Percentiles rank a stretch among this genome's conserved stretches.
These are phyloP conservation scores for Bettongia penicillata DNA, from an alignment of 2,113 vertebrate genomes.

Conservation along the genomic window DNA sequence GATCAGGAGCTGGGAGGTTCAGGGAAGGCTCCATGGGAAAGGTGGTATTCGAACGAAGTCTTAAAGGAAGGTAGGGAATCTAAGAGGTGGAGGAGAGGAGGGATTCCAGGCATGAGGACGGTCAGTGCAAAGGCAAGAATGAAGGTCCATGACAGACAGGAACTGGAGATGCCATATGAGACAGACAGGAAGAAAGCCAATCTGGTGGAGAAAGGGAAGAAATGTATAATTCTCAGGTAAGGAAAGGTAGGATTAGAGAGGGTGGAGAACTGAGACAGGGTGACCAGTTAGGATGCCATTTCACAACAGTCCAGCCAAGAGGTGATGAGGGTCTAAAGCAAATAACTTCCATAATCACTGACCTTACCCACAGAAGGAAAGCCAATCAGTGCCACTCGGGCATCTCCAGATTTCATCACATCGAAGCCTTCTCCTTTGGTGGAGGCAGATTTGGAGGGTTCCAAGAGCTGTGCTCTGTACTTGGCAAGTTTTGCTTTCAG, in stretches of 20 bases:
- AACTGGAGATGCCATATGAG: not conserved
- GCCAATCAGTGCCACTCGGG: slow-evolving; percentile 96
- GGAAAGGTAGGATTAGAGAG: not conserved
- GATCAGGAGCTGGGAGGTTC: not conserved
- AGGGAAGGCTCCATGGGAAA: not conserved
- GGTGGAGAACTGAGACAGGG: not conserved
- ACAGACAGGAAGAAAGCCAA: not conserved
- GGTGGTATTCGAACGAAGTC: not conserved
- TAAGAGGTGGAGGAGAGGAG: not conserved
- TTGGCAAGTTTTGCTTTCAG: slow-evolving; percentile 98
- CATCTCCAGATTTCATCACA: slow-evolving; percentile 99
- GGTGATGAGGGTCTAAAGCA: not conserved
- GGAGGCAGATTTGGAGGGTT: slow-evolving; percentile 93
- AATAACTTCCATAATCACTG: slow-evolving; percentile 72
- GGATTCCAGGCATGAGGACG: not conserved
- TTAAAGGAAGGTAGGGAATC: not conserved
- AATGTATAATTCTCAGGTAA: rapidly evolving
- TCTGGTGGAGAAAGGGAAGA: no score
- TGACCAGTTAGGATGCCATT: not conserved
- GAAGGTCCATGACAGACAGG: not conserved
- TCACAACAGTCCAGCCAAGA: not conserved
- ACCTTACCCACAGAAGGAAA: slow-evolving; percentile 99
- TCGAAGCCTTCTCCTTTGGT: slow-evolving; percentile 98
- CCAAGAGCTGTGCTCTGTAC: slow-evolving; percentile 96
- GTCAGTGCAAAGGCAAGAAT: not conserved